Conservation (phyloP, 2,113 vertebrate species). For the Pseudorectes ferrugineus region DNA sequence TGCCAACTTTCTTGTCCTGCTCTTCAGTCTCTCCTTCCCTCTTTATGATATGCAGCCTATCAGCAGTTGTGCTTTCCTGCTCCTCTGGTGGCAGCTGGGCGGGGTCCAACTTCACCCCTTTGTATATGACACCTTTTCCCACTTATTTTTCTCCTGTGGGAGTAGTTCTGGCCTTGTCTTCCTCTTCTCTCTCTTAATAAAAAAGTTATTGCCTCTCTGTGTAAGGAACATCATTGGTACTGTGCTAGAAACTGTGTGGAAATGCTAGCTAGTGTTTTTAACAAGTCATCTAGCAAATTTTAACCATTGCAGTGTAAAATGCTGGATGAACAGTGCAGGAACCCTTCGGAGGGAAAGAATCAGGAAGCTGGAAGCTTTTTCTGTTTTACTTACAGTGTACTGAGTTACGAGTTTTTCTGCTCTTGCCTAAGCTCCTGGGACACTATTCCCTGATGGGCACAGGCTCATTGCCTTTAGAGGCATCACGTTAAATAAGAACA, state of each 20-base stretch:
- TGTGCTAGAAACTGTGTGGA: neutral
- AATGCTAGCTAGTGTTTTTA: neutral
- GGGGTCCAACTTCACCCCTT: neutral
- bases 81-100: neutral
- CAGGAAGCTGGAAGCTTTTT: neutral
- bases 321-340: neutral
- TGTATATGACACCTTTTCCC: neutral
- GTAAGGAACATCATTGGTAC: neutral
- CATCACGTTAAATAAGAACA: neutral
- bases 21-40: neutral
- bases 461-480: neutral
- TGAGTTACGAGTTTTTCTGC: neutral
- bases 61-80: neutral
- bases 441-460: neutral
- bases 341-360: neutral
- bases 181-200: neutral
- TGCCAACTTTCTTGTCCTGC: neutral
- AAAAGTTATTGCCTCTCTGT: neutral
- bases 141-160: neutral
- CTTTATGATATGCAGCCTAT: fast-evolving
- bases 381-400: neutral
- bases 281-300: neutral
- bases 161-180: neutral
- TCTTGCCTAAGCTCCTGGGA: neutral
- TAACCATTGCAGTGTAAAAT: neutral